Conservation (phyloP, 2,797 vertebrate species). For the Phataginus tricuspis region DNA sequence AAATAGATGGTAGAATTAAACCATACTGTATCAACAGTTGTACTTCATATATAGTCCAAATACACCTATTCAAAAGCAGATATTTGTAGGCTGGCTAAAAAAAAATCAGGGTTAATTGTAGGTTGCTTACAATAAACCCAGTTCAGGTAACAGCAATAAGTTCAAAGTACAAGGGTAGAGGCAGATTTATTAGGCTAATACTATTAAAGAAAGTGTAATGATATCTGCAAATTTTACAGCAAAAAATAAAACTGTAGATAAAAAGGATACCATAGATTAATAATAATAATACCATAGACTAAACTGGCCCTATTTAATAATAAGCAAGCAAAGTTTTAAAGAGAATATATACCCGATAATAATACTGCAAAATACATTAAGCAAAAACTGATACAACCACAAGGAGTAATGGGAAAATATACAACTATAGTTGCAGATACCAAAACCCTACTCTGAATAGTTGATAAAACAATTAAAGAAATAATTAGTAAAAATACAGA, state of each 20-base stretch:
- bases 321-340: background rate
- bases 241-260: background rate
- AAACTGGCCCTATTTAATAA: background rate
- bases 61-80: background rate
- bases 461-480: background rate
- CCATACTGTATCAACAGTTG: background rate
- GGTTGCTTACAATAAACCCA: background rate
- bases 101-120: background rate
- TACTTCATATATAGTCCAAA: background rate
- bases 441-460: background rate
- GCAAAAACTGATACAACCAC: background rate
- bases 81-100: background rate
- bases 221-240: background rate
- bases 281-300: background rate
- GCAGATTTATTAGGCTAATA: background rate
- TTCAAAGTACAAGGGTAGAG: background rate
- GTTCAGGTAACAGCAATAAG: background rate
- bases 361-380: background rate
- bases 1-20: background rate
- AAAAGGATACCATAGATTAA: background rate
- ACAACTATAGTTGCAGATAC: background rate
- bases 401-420: background rate
- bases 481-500: background rate
- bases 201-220: background rate
- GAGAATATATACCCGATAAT: background rate